phyloP scores from a whole-genome alignment of 2,797 vertebrate genomes.

The Eidolon dupreanum region DNA sequence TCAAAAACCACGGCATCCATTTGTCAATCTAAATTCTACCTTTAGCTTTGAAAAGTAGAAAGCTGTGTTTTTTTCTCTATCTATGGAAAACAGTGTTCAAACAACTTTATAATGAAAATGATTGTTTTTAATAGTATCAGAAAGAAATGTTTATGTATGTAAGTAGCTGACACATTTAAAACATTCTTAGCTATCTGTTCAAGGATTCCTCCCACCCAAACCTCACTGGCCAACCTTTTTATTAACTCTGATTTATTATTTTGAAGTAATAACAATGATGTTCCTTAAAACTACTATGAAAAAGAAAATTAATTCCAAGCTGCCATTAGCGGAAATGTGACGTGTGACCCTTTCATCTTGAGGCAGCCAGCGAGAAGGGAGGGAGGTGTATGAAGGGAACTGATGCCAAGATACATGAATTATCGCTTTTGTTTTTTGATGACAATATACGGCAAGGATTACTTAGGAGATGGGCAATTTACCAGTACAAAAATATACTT shows the following conservation, averaged over 20 bases:
- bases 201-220: neutral
- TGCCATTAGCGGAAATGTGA: neutral
- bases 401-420: neutral
- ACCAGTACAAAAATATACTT: neutral
- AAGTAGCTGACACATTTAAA: neutral
- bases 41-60: neutral
- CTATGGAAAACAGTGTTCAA: constrained; percentile 6
- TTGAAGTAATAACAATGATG: neutral
- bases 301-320: neutral
- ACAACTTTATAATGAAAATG: neutral
- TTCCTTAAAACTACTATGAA: constrained; percentile 8
- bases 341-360: neutral
- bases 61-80: neutral
- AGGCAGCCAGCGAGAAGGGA: neutral
- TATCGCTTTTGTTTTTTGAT: neutral
- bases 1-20: neutral
- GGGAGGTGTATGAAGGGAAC: neutral
- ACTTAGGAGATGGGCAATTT: neutral
- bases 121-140: constrained; percentile 2
- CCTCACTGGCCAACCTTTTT: neutral
- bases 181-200: constrained; percentile 3
- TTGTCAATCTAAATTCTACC: neutral
- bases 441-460: neutral
- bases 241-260: constrained; percentile 30
- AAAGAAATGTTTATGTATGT: neutral